Evolutionary conservation across 2,797 vertebrate genomes (phyloP), one percentile per base, ranked within the genome.

Genomic region (Spinibarbus caldwelli): DNA sequence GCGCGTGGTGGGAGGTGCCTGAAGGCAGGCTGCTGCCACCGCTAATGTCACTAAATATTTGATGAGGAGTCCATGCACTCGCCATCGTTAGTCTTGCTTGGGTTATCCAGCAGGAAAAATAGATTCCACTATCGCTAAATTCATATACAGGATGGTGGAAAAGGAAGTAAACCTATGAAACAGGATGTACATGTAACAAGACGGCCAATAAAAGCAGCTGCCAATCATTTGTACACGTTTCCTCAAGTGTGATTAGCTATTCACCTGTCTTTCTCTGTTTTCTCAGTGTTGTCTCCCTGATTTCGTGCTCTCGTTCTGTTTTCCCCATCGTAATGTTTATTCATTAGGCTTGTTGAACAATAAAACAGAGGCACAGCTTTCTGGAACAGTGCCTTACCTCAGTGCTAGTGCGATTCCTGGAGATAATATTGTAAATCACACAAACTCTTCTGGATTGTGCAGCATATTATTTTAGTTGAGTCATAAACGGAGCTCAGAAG

Each of bases 71-170:
- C 78, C 86, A 64, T 86, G 88, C 87, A 89, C 89, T 82, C 62
- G 87, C 34, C 82, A 45, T 89, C 89, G 92, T 93, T 92, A 91
- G 90, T 85, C 89, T 85, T 87, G 88, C 88, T 89, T 89, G 83
- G 91, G 88, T 86, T 89, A 85, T 70, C 90, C 86, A 90, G 89
- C 87, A 87, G 87, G 89, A 87, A 80, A 80, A 85, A 88, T 78
- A 81, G 80, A 68, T 75, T 83, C 73, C 47, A 45, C 73, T 82
- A 78, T 75, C 45, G 36, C 29, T 5, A 49, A 29, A 78, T 78
- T 73, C 68, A 82, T 72, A 59, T 21, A 45, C 62, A 31, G 26
- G 29, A 31, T 12, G 43, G 21, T 38, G 31, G 17, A 75, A 78
- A 73, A 64, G 8, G 12, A 71, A 54, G 54, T 15, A 54, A 70